These are phyloP conservation scores for Gephyroberyx darwinii DNA, from an alignment of 2,797 vertebrate species.

Conservation along the genomic window DNA sequence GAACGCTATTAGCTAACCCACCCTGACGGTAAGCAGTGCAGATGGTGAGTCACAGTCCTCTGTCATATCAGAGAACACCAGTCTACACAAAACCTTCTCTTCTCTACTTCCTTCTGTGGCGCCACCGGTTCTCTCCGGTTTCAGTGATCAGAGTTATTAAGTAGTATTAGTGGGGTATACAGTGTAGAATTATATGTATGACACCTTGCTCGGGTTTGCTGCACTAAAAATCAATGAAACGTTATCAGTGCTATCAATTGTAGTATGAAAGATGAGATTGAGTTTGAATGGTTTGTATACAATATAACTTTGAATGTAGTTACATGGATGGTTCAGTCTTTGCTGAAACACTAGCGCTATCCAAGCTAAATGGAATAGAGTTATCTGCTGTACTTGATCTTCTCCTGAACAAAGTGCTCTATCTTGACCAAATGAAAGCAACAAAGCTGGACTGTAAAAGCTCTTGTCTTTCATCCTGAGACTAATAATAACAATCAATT, in stretches of 20 bases:
- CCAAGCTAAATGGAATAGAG: constrained; percentile 15
- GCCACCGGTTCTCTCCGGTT: background rate
- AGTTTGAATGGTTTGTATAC: no score
- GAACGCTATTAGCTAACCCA: constrained; percentile 35
- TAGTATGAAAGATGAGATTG: no score
- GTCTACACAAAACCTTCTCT: background rate
- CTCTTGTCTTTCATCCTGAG: constrained; percentile 16
- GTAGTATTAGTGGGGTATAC: background rate
- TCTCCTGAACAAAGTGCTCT: constrained; percentile 23
- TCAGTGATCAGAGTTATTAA: background rate
- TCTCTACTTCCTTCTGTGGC: background rate
- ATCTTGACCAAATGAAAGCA: constrained; percentile 17
- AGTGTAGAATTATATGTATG: background rate
- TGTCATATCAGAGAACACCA: constrained; percentile 28
- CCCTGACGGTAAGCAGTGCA: constrained; percentile 6
- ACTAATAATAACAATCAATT: constrained; percentile 38
- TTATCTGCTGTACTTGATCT: constrained; percentile 43
- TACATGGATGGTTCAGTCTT: no score
- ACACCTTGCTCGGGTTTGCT: background rate
- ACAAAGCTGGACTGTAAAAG: constrained; percentile 27
- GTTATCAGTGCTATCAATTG: no score
- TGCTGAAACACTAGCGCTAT: no score
- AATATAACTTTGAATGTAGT: no score
- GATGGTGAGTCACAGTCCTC: constrained; percentile 30
- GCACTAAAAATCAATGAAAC: no score